Evolutionary conservation across 2,888 invertebrate genomes (phyloP).

Genomic region (Arenicola marina): DNA sequence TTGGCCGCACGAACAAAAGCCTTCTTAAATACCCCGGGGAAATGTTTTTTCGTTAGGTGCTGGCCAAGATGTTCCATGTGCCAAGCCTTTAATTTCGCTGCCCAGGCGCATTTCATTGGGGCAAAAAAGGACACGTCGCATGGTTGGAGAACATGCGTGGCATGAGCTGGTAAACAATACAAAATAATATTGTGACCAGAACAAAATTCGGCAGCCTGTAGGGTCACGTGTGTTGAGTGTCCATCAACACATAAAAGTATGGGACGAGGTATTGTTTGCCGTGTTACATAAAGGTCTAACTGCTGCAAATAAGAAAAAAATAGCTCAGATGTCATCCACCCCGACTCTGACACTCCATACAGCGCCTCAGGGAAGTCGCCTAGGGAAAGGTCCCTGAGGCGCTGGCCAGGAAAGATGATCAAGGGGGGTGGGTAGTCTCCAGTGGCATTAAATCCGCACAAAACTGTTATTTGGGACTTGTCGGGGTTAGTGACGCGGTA

Average conservation of each 20-base stretch:
- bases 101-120: background rate
- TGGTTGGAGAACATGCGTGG: background rate
- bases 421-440: background rate
- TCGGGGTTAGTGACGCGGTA: background rate
- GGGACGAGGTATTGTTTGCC: background rate
- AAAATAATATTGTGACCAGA: background rate
- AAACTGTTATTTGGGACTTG: background rate
- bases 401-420: background rate
- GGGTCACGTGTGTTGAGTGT: background rate
- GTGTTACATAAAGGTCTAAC: background rate
- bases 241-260: constrained; percentile 1
- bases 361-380: background rate
- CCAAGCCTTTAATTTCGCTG: background rate
- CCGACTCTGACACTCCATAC: background rate
- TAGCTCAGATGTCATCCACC: background rate
- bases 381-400: background rate
- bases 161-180: background rate
- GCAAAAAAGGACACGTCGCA: background rate
- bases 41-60: background rate
- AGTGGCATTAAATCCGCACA: background rate
- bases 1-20: background rate
- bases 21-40: background rate
- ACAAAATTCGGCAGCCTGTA: background rate
- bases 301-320: background rate
- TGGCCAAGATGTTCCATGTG: background rate